Conservation (phyloP, 2,113 vertebrate genomes). For the Triplophysa rosa region DNA sequence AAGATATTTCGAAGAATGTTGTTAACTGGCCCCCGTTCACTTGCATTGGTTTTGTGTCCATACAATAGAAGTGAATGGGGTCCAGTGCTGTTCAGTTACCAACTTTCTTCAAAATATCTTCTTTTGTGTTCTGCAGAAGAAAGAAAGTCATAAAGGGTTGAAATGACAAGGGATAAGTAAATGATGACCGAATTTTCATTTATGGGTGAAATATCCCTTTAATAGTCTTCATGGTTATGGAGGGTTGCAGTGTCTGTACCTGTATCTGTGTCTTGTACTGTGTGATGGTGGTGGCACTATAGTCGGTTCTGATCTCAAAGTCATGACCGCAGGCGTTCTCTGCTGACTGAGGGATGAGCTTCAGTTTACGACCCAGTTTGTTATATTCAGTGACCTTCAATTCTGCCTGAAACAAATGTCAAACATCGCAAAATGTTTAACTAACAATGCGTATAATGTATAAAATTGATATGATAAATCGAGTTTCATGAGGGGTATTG, state of each 20-base stretch:
- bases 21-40: no score
- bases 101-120: no score
- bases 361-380: slow-evolving; percentile 90
- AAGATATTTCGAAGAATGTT: no score
- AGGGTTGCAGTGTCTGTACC: slow-evolving; percentile 65
- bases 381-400: slow-evolving; percentile 85
- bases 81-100: no score
- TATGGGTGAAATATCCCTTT: not conserved
- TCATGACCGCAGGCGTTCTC: slow-evolving; percentile 89
- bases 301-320: slow-evolving; percentile 86
- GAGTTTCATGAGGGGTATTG: no score
- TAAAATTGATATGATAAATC: no score
- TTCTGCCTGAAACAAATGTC: slow-evolving; percentile 76
- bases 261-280: slow-evolving; percentile 84
- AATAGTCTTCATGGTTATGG: not conserved
- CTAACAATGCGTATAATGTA: not conserved
- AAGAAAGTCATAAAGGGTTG: no score
- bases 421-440: not conserved
- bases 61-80: no score
- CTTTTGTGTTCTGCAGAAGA: no score
- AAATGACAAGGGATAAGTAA: no score
- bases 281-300: slow-evolving; percentile 71
- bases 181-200: no score
- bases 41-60: no score
- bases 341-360: slow-evolving; percentile 86